These are phyloP conservation scores for Drosophila orosa DNA, from an alignment of 1,140 invertebrate genomes.

Conservation along the genomic window DNA sequence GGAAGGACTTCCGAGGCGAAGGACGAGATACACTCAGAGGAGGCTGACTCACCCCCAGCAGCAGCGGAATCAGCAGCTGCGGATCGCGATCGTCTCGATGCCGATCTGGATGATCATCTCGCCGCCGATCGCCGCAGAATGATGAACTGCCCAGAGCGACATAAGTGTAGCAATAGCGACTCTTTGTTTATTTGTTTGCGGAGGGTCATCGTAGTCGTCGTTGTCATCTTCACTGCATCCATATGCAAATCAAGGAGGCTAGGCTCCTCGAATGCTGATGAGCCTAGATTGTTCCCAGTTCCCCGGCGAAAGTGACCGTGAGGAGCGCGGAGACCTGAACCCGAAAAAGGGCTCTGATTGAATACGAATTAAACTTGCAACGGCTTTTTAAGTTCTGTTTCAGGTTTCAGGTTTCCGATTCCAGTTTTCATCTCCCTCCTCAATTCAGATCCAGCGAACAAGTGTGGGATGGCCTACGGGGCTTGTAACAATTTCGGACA, in stretches of 20 bases:
- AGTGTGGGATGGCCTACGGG: constrained; percentile 66
- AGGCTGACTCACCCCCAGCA: constrained; percentile 57
- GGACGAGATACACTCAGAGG: constrained; percentile 46
- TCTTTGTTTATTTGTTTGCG: constrained; percentile 67
- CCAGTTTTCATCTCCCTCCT: constrained; percentile 39
- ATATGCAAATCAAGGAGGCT: constrained; percentile 68
- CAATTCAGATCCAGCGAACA: constrained; percentile 38
- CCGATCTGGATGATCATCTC: constrained; percentile 47
- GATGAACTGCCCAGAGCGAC: constrained; percentile 67
- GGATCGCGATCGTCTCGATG: constrained; percentile 52
- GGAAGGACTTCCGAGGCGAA: constrained; percentile 43
- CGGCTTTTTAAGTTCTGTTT: constrained; percentile 44
- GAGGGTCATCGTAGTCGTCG: constrained; percentile 56
- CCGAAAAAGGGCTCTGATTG: constrained; percentile 55
- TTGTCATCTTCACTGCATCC: constrained; percentile 7
- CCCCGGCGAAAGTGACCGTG: constrained; percentile 47
- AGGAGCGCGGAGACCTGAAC: constrained; percentile 20
- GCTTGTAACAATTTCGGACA: constrained; percentile 55
- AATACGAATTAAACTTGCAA: constrained; percentile 76
- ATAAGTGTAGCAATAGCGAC: constrained; percentile 73
- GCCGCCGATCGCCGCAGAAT: constrained; percentile 54
- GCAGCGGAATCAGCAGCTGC: constrained; percentile 44
- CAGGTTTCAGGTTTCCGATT: constrained; percentile 46
- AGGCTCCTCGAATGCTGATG: constrained; percentile 59
- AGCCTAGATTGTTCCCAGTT: constrained; percentile 64